Evolutionary conservation across 2,113 vertebrate species (phyloP), one percentile per base, ranked within the genome.

Genomic region (Pogonocichla stellata): DNA sequence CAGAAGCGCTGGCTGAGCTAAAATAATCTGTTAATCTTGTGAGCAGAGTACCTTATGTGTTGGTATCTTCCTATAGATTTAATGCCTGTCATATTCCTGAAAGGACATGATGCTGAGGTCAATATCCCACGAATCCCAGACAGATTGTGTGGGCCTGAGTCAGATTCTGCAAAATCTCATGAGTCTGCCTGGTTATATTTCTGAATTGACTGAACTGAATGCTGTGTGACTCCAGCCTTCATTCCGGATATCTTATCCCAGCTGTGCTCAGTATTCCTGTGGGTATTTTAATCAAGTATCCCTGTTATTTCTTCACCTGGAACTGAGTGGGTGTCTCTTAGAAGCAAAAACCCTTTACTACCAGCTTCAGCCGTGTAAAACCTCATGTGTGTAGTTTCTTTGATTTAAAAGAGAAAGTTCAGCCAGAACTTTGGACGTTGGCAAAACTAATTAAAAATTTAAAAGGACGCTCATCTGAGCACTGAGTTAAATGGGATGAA

Each of bases 21-120:
- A 75, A 86, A 18, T 17, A 34, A 9, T 1, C 2, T 60, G 7
- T 38, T 50, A 4, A 19, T 29, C 53, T 45, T 45, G 70, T 22
- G 54, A 72, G 45, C 80, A 36, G 25, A 20, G 3, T 19, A 34
- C 9, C 11, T 81, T 8, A 17, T 9, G 4, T 23, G 24, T 69
- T 70, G 36, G 15, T 61, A 8, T 34, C 51, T 80, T 64, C 26
- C 61, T 65, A 0, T n/a, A 31, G 58, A 33, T 74, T 28, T 70
- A 43, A 51, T 79, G 65, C 79, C 65, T 79, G 31, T 65, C 29
- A 8, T 10, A 8, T 19, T 66, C 38, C 33, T 73, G 33, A 58
- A 60, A 31, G 60, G 34, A 45, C 1, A 3, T 0, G 0, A 3
- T 2, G 2, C 34, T 1, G 6, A 87, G 66, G 38, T 42, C 36